Conservation (phyloP, 2,113 vertebrate species). For the Ivindomyrus marchei region DNA sequence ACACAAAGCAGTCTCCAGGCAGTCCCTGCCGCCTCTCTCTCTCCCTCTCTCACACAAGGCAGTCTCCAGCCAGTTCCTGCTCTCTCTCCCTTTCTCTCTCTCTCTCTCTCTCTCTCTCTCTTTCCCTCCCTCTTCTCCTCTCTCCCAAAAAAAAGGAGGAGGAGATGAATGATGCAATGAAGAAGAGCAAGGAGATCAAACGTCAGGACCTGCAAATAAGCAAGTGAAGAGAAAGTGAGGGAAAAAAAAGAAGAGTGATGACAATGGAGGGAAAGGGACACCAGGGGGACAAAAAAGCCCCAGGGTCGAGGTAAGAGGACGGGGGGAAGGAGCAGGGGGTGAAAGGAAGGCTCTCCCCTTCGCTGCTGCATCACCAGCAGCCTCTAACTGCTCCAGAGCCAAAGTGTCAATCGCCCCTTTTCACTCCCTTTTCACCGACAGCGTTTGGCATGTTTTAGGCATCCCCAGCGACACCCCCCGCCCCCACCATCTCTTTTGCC, state of each 20-base stretch:
- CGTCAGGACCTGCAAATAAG: slow-evolving; percentile 22
- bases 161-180: slow-evolving; percentile 34
- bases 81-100: slow-evolving; percentile 15
- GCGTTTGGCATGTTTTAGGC: neutral
- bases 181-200: slow-evolving; percentile 20
- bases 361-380: neutral
- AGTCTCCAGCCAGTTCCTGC: slow-evolving; percentile 38
- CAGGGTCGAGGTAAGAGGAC: neutral
- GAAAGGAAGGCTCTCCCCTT: neutral
- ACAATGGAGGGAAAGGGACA: neutral
- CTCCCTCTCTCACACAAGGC: slow-evolving; percentile 17
- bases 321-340: neutral
- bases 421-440: neutral
- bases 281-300: neutral
- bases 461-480: neutral
- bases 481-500: neutral
- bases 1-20: slow-evolving; percentile 35
- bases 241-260: neutral
- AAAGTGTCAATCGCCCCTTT: neutral
- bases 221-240: neutral
- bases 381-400: slow-evolving; percentile 10
- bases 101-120: neutral
- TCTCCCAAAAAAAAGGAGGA: slow-evolving; percentile 1
- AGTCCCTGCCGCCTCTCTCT: slow-evolving; percentile 27
- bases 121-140: slow-evolving; percentile 6